Evolutionary conservation across 2,888 invertebrate species (phyloP).

Genomic region (Polyommatus iphigenia): DNA sequence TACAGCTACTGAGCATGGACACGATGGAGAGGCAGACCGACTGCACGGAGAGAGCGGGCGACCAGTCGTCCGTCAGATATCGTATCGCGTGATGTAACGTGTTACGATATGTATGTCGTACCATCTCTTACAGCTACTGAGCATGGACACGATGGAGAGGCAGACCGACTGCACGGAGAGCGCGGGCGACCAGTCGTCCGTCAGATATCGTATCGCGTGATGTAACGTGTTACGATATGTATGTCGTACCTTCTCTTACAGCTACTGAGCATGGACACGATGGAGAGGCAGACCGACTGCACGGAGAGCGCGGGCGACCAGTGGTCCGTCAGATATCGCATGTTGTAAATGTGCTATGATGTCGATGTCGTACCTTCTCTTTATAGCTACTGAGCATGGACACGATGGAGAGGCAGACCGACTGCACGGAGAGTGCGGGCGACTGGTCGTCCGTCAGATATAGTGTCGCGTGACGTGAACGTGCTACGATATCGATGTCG

Average conservation of each 20-base stretch:
- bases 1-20: slow-evolving; percentile 98
- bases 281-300: slow-evolving; percentile 91
- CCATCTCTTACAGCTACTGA: slow-evolving; percentile 99
- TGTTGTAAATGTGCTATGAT: too few species aligned
- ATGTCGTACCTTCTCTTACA: slow-evolving; percentile 94
- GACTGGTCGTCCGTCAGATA: slow-evolving; percentile 95
- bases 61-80: slow-evolving; percentile 97
- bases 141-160: slow-evolving; percentile 98
- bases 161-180: slow-evolving; percentile 98
- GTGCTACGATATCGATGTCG: slow-evolving; percentile 22
- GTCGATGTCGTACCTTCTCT: slow-evolving; percentile 87
- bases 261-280: slow-evolving; percentile 99
- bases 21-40: slow-evolving; percentile 98
- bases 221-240: slow-evolving; percentile 22
- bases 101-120: slow-evolving; percentile 52
- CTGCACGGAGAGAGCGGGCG: slow-evolving; percentile 97
- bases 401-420: slow-evolving; percentile 98
- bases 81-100: not conserved
- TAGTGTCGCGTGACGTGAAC: too few species aligned
- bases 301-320: too few species aligned
- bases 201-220: slow-evolving; percentile 70
- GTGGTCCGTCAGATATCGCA: too few species aligned
- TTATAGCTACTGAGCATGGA: slow-evolving; percentile 99
- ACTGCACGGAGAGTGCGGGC: slow-evolving; percentile 97
- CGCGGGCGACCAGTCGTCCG: slow-evolving; percentile 99